Evolutionary conservation across 2,797 vertebrate species (phyloP).

Genomic region (Enteromius afrohamiltoni): DNA sequence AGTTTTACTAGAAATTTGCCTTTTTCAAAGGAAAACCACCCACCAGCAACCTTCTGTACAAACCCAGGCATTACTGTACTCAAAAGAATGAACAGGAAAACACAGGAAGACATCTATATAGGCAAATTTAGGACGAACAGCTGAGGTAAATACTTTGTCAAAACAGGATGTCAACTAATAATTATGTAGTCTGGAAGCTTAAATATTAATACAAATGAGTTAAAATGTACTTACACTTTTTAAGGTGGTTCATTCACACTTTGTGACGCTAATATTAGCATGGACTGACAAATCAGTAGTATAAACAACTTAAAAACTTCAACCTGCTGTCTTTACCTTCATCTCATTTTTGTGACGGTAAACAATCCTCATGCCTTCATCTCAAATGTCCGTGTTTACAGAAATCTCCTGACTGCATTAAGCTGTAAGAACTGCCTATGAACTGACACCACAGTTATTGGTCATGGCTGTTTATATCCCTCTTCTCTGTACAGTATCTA

Average conservation of each 20-base stretch:
- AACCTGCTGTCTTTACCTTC: slow-evolving; percentile 11
- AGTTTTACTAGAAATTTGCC: slow-evolving; percentile 72
- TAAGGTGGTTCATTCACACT: background rate
- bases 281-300: slow-evolving; percentile 12
- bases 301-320: slow-evolving; percentile 22
- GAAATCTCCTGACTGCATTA: slow-evolving; percentile 9
- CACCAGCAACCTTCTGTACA: slow-evolving; percentile 84
- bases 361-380: slow-evolving; percentile 44
- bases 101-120: background rate
- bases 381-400: slow-evolving; percentile 48
- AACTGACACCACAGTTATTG: slow-evolving; percentile 25
- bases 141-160: slow-evolving; percentile 2
- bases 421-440: slow-evolving; percentile 34
- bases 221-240: background rate
- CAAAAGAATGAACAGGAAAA: background rate
- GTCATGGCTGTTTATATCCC: slow-evolving; percentile 25
- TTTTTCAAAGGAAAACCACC: slow-evolving; percentile 69
- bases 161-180: background rate
- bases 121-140: slow-evolving; percentile 3
- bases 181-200: background rate
- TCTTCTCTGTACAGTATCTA: slow-evolving; percentile 45
- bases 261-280: background rate
- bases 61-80: slow-evolving; percentile 41
- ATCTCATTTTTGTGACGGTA: background rate
- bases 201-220: background rate